These are phyloP conservation scores for Lissocephala sabroskyi DNA, from an alignment of 2,888 invertebrate genomes.

Conservation along the genomic window DNA sequence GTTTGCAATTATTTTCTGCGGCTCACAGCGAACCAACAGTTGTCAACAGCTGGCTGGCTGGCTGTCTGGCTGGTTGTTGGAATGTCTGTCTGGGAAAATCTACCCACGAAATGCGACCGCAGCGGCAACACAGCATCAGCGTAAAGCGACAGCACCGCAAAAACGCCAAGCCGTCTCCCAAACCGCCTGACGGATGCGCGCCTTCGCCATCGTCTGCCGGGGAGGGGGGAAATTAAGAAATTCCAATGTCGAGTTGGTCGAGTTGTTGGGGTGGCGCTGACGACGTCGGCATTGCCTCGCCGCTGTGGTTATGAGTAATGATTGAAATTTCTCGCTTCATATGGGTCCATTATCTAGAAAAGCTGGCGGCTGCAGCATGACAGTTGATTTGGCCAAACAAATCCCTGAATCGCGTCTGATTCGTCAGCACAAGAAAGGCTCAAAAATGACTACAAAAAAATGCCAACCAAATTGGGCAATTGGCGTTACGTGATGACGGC, in stretches of 20 bases:
- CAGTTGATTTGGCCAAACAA: constrained; percentile 51
- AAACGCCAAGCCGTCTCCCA: constrained; percentile 4
- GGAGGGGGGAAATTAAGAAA: constrained; percentile 48
- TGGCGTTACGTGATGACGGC: constrained; percentile 44
- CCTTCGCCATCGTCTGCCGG: neutral
- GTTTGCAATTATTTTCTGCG: constrained; percentile 53
- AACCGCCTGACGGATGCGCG: too few species aligned
- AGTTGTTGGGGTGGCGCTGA: constrained; percentile 43
- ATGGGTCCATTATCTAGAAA: constrained; percentile 33
- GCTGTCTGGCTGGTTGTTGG: neutral
- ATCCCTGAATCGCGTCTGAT: too few species aligned
- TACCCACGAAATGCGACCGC: constrained; percentile 26
- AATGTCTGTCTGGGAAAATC: constrained; percentile 29
- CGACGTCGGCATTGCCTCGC: constrained; percentile 2
- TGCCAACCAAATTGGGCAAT: constrained; percentile 28
- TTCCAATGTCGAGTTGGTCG: constrained; percentile 38
- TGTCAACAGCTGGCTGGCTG: constrained; percentile 33
- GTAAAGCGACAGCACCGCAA: constrained; percentile 17
- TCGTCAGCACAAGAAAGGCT: constrained; percentile 30
- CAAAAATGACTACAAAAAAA: too few species aligned
- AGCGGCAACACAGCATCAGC: neutral
- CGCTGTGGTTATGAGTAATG: constrained; percentile 50
- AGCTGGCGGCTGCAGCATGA: constrained; percentile 14
- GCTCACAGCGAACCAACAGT: constrained; percentile 29
- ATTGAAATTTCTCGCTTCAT: constrained; percentile 49